Evolutionary conservation across 1,140 invertebrate genomes (phyloP).

Genomic region (Fopius arisanus): DNA sequence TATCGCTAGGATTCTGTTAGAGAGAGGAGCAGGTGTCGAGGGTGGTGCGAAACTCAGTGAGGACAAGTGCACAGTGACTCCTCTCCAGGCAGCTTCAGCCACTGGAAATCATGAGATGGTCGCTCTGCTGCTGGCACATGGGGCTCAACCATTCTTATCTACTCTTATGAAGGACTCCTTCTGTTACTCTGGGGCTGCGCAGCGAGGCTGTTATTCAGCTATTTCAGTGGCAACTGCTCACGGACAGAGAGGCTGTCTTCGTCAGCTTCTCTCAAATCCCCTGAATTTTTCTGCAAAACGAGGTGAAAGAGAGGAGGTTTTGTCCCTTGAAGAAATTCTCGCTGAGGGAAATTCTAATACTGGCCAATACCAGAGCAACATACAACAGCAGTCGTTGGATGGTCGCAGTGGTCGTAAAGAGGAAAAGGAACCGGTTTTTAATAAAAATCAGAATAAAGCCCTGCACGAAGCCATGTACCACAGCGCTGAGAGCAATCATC

Average conservation of each 20-base stretch:
- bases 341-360: constrained; percentile 74
- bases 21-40: constrained; percentile 84
- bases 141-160: constrained; percentile 86
- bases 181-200: constrained; percentile 84
- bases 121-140: constrained; percentile 79
- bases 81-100: constrained; percentile 84
- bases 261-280: constrained; percentile 81
- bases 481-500: constrained; percentile 87
- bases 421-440: constrained; percentile 70
- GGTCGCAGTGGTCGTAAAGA: constrained; percentile 59
- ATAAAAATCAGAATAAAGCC: constrained; percentile 83
- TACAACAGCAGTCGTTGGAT: constrained; percentile 50
- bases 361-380: constrained; percentile 48
- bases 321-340: constrained; percentile 89
- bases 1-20: constrained; percentile 72
- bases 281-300: constrained; percentile 69
- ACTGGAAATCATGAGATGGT: constrained; percentile 84
- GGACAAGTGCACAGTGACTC: constrained; percentile 86
- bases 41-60: constrained; percentile 82
- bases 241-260: constrained; percentile 79
- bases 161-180: constrained; percentile 83
- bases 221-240: constrained; percentile 88
- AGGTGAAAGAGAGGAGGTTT: constrained; percentile 76
- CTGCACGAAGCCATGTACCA: constrained; percentile 94
- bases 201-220: constrained; percentile 83